Base-by-base conservation (phyloP, 2,888 invertebrate species). In the Erebia epiphron region DNA sequence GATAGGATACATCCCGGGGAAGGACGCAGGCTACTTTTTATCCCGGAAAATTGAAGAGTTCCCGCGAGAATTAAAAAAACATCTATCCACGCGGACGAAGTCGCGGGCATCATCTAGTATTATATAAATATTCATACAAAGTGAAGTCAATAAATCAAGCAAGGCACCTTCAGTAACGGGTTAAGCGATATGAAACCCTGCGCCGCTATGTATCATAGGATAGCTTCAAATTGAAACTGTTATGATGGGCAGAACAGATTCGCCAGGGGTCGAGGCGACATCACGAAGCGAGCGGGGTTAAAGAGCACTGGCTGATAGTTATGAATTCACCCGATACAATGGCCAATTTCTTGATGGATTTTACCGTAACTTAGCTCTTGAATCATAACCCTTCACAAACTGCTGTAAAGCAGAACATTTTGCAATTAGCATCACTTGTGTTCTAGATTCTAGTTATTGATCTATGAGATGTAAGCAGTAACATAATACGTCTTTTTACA, bases 211-310 rank as follows among this genome's bases (percentile, higher is more conserved):
- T 84, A 85, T 89, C 86, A 88, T 83, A 84, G 83, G 84, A 89
- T 85, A 86, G 90, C 88, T 81, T 89, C 88, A 91, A 91, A 92
- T 91, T 92, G 90, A 92, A 92, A 82, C 89, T 87, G 91, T 91
- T 92, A 92, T 90, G 91, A 91, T 89, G 92, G 86, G 89, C 82
- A 87, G 84, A 90, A 90, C 87, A 88, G 92, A 90, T 92, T 89
- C 83, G 85, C 84, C 82, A 75, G 86, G 79, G 90, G 90, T 89
- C 89, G 85, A 81, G 80, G 87, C 87, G 92, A 92, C 92, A 90
- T 90, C 92, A 92, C 92, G 92, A 90, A 83, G 81, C 83, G 83
- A 76, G 80, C 79, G 74, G 79, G 92, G 92, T 91, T 88, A 91
- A 90, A 89, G 90, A 90, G 90, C 91, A 85, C 88, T 83, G 79